Evolutionary conservation across 2,888 invertebrate genomes (phyloP).

Genomic region (Xestia ashworthii): DNA sequence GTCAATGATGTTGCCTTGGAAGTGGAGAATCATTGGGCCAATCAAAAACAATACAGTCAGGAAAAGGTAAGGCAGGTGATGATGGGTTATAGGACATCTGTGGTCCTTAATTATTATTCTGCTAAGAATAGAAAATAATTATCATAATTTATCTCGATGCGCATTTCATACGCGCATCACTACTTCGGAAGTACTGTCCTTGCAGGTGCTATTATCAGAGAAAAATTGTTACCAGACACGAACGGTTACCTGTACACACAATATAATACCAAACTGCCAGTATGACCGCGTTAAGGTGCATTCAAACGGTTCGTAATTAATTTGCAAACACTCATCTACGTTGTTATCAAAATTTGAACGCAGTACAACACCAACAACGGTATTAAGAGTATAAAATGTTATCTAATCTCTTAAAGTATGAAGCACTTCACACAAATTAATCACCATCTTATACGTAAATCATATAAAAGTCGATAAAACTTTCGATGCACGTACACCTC

Average conservation of each 20-base stretch:
- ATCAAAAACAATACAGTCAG: too few species aligned
- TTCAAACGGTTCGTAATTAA: not conserved
- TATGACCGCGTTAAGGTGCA: not conserved
- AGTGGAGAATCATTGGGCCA: too few species aligned
- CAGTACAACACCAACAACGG: not conserved
- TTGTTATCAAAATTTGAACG: not conserved
- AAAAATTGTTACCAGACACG: not conserved
- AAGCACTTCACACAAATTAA: not conserved
- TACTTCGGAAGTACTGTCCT: too few species aligned
- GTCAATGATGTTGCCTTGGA: not conserved
- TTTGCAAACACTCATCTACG: not conserved
- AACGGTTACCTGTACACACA: not conserved
- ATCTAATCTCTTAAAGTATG: conserved; percentile 23
- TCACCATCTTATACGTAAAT: too few species aligned
- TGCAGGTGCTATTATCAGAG: too few species aligned
- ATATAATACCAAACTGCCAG: not conserved
- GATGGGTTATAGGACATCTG: not conserved
- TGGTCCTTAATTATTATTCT: not conserved
- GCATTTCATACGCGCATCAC: too few species aligned
- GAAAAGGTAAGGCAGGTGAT: not conserved
- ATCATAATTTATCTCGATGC: not conserved
- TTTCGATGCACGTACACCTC: conserved; percentile 19
- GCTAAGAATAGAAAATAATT: not conserved
- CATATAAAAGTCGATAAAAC: too few species aligned
- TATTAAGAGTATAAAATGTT: not conserved